Percentiles rank a stretch among this genome's conserved stretches.
phyloP scores from a whole-genome alignment of 2,113 vertebrate genomes.

The Corynorhinus townsendii region DNA sequence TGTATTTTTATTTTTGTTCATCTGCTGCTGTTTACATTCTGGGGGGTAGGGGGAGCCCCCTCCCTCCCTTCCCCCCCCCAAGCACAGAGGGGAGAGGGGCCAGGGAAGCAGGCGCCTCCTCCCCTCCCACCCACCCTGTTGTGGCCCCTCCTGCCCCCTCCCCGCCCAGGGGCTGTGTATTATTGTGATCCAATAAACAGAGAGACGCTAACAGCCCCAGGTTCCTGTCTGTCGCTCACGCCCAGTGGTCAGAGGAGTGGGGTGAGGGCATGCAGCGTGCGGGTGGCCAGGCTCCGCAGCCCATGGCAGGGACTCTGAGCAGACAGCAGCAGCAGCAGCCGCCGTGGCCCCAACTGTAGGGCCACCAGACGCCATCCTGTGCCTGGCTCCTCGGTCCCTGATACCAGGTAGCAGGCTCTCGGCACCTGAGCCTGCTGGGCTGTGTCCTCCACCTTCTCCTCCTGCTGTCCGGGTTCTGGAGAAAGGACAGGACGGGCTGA shows the following conservation, averaged over 20 bases:
- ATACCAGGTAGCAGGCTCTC: conserved; percentile 82
- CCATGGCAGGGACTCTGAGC: conserved; percentile 86
- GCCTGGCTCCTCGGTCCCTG: conserved; percentile 69
- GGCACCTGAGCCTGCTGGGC: conserved; percentile 43
- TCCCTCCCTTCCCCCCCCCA: conserved; percentile 31
- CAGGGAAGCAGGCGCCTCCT: conserved; percentile 34
- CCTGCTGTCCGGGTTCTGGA: conserved; percentile 52
- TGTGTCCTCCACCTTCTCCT: conserved; percentile 62
- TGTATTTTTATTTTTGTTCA: conserved; percentile 76
- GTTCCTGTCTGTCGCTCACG: background rate
- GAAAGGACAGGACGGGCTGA: background rate
- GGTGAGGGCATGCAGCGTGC: conserved; percentile 78
- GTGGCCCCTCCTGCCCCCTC: conserved; percentile 28
- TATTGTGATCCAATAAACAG: conserved; percentile 74
- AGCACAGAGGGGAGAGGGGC: conserved; percentile 67
- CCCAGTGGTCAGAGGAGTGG: conserved; percentile 25
- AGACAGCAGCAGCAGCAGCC: conserved; percentile 83
- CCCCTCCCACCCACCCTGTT: conserved; percentile 27
- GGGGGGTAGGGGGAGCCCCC: conserved; percentile 47
- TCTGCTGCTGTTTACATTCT: conserved; percentile 78
- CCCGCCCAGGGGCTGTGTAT: conserved; percentile 63
- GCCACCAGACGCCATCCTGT: conserved; percentile 83
- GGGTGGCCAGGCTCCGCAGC: conserved; percentile 82
- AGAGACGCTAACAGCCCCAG: conserved; percentile 5
- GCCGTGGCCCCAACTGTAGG: conserved; percentile 84